phyloP scores from a whole-genome alignment of 2,113 vertebrate genomes.

The Phyllostomus hastatus region DNA sequence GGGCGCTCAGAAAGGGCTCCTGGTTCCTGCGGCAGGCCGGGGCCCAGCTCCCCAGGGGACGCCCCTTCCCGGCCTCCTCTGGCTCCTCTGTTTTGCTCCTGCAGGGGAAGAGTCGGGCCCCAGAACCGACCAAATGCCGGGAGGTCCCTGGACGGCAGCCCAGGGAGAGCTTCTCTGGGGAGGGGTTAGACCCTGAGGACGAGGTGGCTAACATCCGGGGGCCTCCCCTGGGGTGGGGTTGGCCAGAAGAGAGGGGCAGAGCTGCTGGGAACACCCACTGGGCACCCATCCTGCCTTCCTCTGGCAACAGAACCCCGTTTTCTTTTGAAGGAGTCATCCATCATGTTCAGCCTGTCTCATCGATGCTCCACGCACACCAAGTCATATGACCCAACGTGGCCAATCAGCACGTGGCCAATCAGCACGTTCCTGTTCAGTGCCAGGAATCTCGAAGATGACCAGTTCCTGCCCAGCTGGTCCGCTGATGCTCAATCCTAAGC shows the following conservation, averaged over 20 bases:
- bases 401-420: background rate
- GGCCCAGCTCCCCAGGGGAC: background rate
- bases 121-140: background rate
- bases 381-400: background rate
- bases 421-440: background rate
- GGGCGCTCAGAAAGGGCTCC: background rate
- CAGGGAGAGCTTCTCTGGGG: background rate
- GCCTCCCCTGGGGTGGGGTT: background rate
- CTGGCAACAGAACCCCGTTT: background rate
- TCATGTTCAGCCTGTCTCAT: background rate
- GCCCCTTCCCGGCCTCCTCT: background rate
- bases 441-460: background rate
- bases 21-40: background rate
- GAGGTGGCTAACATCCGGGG: background rate
- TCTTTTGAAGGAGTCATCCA: background rate
- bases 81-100: background rate
- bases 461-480: background rate
- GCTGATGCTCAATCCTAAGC: too few relatives aligned
- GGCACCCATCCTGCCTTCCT: too few relatives aligned
- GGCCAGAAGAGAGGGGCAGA: background rate
- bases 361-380: background rate
- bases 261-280: background rate
- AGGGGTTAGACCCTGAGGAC: too few relatives aligned
- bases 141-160: background rate
- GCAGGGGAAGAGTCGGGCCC: background rate